Evolutionary conservation across 1,140 invertebrate species (phyloP), one percentile per base, ranked within the genome.

Genomic region (Amphibalanus amphitrite): DNA sequence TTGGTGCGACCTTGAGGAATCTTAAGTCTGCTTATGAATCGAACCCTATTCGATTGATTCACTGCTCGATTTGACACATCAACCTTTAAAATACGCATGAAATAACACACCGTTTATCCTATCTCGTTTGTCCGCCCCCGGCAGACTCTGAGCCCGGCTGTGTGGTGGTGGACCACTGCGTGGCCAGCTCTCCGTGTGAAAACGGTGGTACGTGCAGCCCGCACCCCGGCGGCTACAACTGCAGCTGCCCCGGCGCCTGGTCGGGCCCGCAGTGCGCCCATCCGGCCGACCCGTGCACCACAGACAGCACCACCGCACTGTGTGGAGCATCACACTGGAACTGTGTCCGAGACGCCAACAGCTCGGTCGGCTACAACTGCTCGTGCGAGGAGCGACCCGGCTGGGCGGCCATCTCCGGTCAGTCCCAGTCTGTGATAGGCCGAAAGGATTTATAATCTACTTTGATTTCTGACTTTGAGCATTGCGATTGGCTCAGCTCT

Each of bases 181-280:
- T 59, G 47, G 47, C 47, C 6, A 87, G 86, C 23, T 88, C 89
- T 75, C 91, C 92, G 0, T 95, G 92, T 79, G 90, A 90, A 28
- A 95, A 95, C 79, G 92, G 91, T 10, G 93, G 90, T 29, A 86
- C 85, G 71, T 94, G 91, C 76, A 13, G 1, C 13, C 47, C 47
- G 47, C 1, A 6, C 1, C 47, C 47, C 10, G 47, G 47, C 47
- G 47, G 47, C 6, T 59, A 20, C 47, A 59, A 59, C 17, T 59
- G 47, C 17, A 20, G 10, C 13, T 59, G 47, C 20, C 13, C 47
- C 13, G 13, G 13, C 10, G 47, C 47, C 47, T 59, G 47, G 47
- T 13, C 47, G 10, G 47, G 47, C 1, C 13, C 47, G 13, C 13
- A 13, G 10, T 59, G 47, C 47, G 6, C 17, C 10, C 1, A 13